Conservation (phyloP, 35 echinoderm and acorn worm genomes). For the Strongylocentrotus purpuratus region DNA sequence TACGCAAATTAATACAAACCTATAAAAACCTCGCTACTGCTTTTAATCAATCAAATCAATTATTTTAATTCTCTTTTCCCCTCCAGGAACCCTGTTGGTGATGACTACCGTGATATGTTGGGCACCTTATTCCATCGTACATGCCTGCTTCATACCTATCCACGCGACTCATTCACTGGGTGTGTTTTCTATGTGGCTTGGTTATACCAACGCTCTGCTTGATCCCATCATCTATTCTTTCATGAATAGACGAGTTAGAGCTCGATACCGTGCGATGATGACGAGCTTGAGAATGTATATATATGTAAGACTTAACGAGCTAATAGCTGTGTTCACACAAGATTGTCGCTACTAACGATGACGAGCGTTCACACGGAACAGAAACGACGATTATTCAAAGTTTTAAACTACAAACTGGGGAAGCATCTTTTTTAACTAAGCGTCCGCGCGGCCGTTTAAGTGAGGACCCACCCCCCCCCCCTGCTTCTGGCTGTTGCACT, state of each 20-base stretch:
- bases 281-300: background rate
- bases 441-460: too few species aligned
- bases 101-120: background rate
- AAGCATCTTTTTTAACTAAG: too few species aligned
- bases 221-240: slow-evolving; percentile 18
- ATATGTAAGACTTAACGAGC: background rate
- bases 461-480: too few species aligned
- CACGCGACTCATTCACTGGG: background rate
- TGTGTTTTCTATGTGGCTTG: background rate
- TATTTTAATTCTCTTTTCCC: background rate
- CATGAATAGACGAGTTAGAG: slow-evolving; percentile 7
- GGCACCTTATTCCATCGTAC: background rate
- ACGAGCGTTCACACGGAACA: too few species aligned
- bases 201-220: background rate
- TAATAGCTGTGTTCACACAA: background rate
- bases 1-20: background rate
- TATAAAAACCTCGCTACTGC: too few species aligned
- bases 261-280: background rate
- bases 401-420: too few species aligned
- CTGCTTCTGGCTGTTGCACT: too few species aligned
- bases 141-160: background rate
- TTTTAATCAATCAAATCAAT: too few species aligned
- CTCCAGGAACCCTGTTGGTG: background rate
- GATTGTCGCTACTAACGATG: too few species aligned
- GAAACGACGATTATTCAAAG: too few species aligned